These are phyloP conservation scores for Brachypodius melanocephalos DNA, from an alignment of 2,113 vertebrate genomes.

Conservation along the genomic window DNA sequence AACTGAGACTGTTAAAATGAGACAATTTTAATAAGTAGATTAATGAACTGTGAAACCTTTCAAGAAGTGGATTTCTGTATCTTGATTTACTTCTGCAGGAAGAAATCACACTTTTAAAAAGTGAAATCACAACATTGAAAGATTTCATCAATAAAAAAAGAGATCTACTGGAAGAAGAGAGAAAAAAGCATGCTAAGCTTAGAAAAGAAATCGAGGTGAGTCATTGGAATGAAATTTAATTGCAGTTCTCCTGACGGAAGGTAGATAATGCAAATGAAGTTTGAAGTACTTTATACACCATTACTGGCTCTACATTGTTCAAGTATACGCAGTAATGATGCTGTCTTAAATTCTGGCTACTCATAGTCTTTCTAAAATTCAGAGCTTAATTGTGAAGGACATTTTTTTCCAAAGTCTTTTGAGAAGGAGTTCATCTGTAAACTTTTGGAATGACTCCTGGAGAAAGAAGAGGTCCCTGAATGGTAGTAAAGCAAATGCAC, in stretches of 20 bases:
- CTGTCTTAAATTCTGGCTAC: background rate
- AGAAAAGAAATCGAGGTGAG: conserved; percentile 78
- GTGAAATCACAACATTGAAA: conserved; percentile 55
- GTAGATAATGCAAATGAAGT: background rate
- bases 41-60: background rate
- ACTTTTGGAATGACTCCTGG: background rate
- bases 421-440: background rate
- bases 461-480: background rate
- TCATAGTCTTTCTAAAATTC: background rate
- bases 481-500: background rate
- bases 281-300: background rate
- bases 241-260: background rate
- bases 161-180: conserved; percentile 64
- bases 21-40: background rate
- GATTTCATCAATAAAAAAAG: conserved; percentile 58
- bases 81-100: conserved; percentile 57
- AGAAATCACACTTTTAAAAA: conserved; percentile 65
- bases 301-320: background rate
- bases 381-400: background rate
- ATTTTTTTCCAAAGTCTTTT: background rate
- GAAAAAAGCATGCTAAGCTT: conserved; percentile 69
- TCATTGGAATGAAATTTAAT: background rate
- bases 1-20: background rate
- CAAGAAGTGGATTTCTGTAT: background rate
- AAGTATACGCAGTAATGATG: background rate